Evolutionary conservation across 1,140 invertebrate species (phyloP).

Genomic region (Drosophila hydei): DNA sequence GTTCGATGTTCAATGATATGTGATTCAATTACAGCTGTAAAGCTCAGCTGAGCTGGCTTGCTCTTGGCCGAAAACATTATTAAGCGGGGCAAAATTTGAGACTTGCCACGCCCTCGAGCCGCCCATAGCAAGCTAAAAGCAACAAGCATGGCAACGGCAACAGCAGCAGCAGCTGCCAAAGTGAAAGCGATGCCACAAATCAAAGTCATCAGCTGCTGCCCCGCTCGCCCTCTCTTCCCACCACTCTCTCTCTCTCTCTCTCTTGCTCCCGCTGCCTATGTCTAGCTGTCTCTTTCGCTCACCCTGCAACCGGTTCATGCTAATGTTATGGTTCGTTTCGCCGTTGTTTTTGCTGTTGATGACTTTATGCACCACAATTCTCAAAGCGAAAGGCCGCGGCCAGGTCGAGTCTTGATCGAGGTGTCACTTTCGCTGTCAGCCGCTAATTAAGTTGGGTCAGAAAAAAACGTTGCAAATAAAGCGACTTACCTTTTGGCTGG

Average conservation of each 20-base stretch:
- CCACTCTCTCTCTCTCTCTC: background rate
- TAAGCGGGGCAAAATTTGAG: slow-evolving; percentile 28
- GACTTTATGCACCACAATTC: slow-evolving; percentile 54
- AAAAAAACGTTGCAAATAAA: no score
- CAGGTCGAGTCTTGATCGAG: slow-evolving; percentile 2
- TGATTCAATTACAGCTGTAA: slow-evolving; percentile 36
- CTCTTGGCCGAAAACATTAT: slow-evolving; percentile 45
- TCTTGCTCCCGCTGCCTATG: no score
- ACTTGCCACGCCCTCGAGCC: slow-evolving; percentile 32
- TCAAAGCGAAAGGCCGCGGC: slow-evolving; percentile 18
- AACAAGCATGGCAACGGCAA: background rate
- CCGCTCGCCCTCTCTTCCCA: background rate
- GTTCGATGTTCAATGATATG: slow-evolving; percentile 21
- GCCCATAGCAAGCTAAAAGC: background rate
- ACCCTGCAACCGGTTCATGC: slow-evolving; percentile 36
- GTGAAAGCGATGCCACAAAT: slow-evolving; percentile 76
- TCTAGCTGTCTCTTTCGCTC: background rate
- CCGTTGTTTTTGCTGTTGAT: slow-evolving; percentile 18
- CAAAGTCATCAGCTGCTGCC: slow-evolving; percentile 47
- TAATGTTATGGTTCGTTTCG: slow-evolving; percentile 20
- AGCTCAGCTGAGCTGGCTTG: slow-evolving; percentile 14
- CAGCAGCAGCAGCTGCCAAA: slow-evolving; percentile 39
- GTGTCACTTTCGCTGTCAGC: slow-evolving; percentile 65
- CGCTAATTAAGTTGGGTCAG: slow-evolving; percentile 52
- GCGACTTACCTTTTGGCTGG: slow-evolving; percentile 60